Base-by-base conservation (phyloP, 2,888 invertebrate genomes). In the Desoria tigrina region DNA sequence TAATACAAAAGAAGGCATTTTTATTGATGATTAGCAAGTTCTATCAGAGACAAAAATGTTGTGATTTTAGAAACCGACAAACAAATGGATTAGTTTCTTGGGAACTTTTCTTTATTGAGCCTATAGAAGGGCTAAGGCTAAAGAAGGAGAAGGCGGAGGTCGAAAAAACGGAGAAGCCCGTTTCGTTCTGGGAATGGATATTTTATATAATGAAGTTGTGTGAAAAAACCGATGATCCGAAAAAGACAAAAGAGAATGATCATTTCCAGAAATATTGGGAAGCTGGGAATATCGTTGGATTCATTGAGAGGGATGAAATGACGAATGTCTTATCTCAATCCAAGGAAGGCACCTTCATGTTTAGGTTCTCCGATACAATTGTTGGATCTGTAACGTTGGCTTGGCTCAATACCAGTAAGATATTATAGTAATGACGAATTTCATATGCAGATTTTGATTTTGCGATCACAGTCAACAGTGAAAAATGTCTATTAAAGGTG, bases 161-260 rank as follows among this genome's bases (percentile, higher is more conserved):
- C 56, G 49, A 37, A 51, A 32, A 32, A 11, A 32, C 32, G 32
- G 11, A 32, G 4, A 32, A 32, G 21, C 42, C 18, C 14, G 58
- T 64, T 2, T 37, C 65, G 0, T 65, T 60, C 37, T 58, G 62
- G 23, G 59, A 59, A 16, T 68, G 65, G 65, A 7, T 68, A 1
- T 63, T 14, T 26, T 53, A 39, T 2, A 57, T 57, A 16, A 11
- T 61, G 14, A 61, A 65, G 39, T 26, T 68, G 21, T 42, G 65
- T 16, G 59, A 61, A 14, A 37, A 39, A 18, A 23, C 11, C 23
- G 32, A 27, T 7, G 32, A 55, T n/a, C 55, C 55, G 4, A 55
- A 37, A 56, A 63, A 63, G 32, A 24, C 39, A 21, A 50, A 54
- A 23, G 32, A 65, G 32, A 57, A 54, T n/a, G 7, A 58, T 21